These are phyloP conservation scores for Emydoidea blandingii DNA, from an alignment of 2,797 vertebrate genomes.

Conservation along the genomic window DNA sequence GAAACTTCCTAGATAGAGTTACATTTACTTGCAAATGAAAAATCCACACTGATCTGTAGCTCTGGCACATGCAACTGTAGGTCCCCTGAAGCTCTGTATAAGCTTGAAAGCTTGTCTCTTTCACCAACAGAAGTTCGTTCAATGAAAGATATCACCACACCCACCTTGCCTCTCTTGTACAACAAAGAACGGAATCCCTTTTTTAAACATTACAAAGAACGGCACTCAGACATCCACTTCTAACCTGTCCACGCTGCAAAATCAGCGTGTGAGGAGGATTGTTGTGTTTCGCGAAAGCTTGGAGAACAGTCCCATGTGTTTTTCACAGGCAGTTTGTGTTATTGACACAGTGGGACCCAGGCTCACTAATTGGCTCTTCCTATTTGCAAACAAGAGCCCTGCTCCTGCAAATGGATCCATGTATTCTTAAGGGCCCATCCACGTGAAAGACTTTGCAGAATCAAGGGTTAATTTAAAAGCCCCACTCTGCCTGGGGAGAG, in stretches of 20 bases:
- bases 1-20: background rate
- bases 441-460: fast-evolving
- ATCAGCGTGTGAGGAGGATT: fast-evolving
- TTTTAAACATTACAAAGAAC: background rate
- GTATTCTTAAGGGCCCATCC: background rate
- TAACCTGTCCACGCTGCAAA: background rate
- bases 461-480: background rate
- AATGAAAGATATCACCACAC: background rate
- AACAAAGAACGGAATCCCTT: background rate
- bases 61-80: background rate
- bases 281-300: background rate
- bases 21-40: fast-evolving
- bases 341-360: background rate
- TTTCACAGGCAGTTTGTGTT: background rate
- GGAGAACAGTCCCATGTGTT: background rate
- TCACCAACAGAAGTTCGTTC: background rate
- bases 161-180: background rate
- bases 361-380: background rate
- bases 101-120: background rate
- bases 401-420: background rate
- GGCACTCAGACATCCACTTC: fast-evolving
- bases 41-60: fast-evolving
- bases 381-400: background rate
- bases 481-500: background rate
- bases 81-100: background rate